Percentiles rank a stretch among this genome's conserved stretches.
Evolutionary conservation across 2,888 invertebrate genomes (phyloP).

Genomic region (Eupsilia transversa): DNA sequence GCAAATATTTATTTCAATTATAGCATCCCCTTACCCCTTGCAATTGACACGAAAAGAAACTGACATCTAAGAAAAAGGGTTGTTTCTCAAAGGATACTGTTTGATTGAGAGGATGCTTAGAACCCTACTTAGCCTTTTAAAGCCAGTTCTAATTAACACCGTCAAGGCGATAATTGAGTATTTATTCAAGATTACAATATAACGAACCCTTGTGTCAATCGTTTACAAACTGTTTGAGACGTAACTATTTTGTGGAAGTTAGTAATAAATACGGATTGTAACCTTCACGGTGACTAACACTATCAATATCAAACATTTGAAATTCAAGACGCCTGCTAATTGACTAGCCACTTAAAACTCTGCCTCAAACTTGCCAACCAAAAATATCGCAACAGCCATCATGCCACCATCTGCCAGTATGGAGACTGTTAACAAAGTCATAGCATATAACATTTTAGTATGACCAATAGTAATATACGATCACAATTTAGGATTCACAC

Average conservation of each 20-base stretch:
- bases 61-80: constrained; percentile 87
- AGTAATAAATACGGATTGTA: background rate
- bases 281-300: too few species aligned
- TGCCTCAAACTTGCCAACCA: background rate
- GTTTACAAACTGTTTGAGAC: constrained; percentile 45
- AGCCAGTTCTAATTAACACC: constrained; percentile 81
- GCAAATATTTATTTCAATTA: constrained; percentile 89
- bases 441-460: constrained; percentile 22
- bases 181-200: constrained; percentile 69
- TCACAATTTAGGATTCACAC: constrained; percentile 44
- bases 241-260: constrained; percentile 20
- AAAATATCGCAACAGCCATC: background rate
- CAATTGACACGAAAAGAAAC: constrained; percentile 85
- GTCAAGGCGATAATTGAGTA: constrained; percentile 76
- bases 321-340: too few species aligned
- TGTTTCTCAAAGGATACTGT: constrained; percentile 73
- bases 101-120: constrained; percentile 82
- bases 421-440: constrained; percentile 17
- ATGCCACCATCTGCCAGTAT: constrained; percentile 12
- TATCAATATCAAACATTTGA: too few species aligned
- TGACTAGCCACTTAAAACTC: too few species aligned
- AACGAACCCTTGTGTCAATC: constrained; percentile 53
- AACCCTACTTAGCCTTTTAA: constrained; percentile 80
- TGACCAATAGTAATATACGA: constrained; percentile 29
- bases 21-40: constrained; percentile 69